phyloP scores from a whole-genome alignment of 2,113 vertebrate genomes.

The Tricholaema leucomelas region DNA sequence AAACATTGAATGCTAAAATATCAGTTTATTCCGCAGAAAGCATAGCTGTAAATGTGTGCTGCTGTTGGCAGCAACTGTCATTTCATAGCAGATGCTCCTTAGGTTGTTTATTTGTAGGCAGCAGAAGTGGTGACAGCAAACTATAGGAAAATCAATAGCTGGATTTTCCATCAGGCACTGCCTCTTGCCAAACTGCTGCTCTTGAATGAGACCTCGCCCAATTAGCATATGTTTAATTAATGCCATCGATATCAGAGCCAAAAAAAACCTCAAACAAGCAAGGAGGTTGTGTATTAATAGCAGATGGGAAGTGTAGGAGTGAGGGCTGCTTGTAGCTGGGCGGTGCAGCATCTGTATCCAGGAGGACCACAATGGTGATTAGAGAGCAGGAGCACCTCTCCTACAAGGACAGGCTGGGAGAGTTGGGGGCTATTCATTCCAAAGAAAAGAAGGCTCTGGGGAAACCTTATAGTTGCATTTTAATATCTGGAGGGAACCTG shows the following conservation, averaged over 20 bases:
- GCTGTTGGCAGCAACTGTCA: neutral
- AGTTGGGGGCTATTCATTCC: too few species aligned
- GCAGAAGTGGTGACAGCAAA: neutral
- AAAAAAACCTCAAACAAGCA: neutral
- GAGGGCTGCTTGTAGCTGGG: neutral
- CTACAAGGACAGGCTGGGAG: too few species aligned
- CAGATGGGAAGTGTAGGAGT: accelerated
- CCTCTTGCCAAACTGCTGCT: neutral
- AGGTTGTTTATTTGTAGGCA: neutral
- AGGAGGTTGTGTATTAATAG: neutral
- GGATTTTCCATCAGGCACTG: neutral
- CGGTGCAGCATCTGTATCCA: too few species aligned
- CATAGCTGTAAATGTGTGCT: neutral
- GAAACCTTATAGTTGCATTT: too few species aligned
- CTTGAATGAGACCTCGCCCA: neutral
- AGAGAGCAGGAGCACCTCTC: too few species aligned
- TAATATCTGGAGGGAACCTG: too few species aligned
- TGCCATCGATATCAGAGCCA: neutral
- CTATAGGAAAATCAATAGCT: conserved; percentile 22
- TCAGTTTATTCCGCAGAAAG: neutral
- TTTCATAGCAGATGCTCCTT: neutral
- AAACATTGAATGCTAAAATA: neutral
- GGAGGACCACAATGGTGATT: neutral
- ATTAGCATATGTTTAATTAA: neutral
- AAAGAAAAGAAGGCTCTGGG: too few species aligned